These are phyloP conservation scores for Heliconius eleuchia DNA, from an alignment of 1,140 invertebrate genomes.

Conservation along the genomic window DNA sequence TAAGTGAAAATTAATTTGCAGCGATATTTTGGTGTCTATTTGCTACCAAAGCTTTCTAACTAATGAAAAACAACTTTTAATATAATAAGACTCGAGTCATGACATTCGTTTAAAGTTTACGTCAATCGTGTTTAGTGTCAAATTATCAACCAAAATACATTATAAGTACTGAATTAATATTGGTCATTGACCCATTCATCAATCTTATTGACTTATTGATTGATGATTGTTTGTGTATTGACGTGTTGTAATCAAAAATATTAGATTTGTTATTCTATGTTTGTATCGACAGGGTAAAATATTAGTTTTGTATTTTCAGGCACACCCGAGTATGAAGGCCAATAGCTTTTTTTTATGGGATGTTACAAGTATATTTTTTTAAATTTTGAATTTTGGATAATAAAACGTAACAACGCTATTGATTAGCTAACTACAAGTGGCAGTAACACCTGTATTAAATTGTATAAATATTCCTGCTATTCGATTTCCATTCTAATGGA, in stretches of 20 bases:
- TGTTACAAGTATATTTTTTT: too few relatives aligned
- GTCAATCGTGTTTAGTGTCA: constrained; percentile 67
- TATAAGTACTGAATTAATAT: constrained; percentile 71
- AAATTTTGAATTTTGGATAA: too few relatives aligned
- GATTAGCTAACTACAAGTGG: too few relatives aligned
- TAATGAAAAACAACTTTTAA: constrained; percentile 43
- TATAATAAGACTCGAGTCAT: constrained; percentile 34
- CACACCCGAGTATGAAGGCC: too few relatives aligned
- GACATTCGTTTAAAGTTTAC: constrained; percentile 46
- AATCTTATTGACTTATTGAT: constrained; percentile 77
- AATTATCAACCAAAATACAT: constrained; percentile 70
- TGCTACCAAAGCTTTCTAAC: constrained; percentile 29
- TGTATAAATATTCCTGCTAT: too few relatives aligned
- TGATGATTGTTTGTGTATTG: constrained; percentile 67
- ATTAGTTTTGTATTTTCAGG: too few relatives aligned
- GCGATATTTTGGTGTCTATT: constrained; percentile 33
- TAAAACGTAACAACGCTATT: too few relatives aligned
- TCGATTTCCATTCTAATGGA: too few relatives aligned
- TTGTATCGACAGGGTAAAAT: background rate
- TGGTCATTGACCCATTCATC: constrained; percentile 60
- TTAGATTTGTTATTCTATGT: background rate
- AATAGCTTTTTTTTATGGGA: too few relatives aligned
- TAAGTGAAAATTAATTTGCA: constrained; percentile 36
- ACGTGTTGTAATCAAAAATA: constrained; percentile 36
- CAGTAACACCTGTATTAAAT: too few relatives aligned